phyloP scores from a whole-genome alignment of 2,113 vertebrate species.

The Vicugna pacos region DNA sequence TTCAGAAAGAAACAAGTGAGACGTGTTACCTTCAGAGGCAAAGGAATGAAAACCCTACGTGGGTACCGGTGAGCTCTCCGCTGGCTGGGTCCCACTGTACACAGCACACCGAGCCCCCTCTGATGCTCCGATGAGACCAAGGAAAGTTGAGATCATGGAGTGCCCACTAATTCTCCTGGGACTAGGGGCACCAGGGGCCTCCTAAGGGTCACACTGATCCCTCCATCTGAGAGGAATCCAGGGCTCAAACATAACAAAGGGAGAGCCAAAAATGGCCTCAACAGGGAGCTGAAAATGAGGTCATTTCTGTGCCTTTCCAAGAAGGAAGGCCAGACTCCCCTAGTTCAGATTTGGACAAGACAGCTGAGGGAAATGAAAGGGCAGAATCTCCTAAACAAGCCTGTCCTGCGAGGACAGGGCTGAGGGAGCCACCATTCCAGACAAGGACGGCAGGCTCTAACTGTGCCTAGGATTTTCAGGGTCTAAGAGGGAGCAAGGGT shows the following conservation, averaged over 20 bases:
- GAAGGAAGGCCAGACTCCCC: not conserved
- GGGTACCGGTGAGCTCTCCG: not conserved
- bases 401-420: not conserved
- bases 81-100: not conserved
- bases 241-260: not conserved
- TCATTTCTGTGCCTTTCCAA: not conserved
- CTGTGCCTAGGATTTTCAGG: not conserved
- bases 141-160: not conserved
- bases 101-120: not conserved
- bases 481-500: not conserved
- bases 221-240: not conserved
- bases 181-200: not conserved
- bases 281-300: not conserved
- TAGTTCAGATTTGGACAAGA: not conserved
- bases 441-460: not conserved
- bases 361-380: not conserved
- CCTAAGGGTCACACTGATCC: not conserved
- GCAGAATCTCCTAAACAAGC: not conserved
- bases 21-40: constrained; percentile 76
- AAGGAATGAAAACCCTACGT: constrained; percentile 49
- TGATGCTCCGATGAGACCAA: not conserved
- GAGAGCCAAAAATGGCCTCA: not conserved
- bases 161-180: not conserved
- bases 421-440: not conserved
- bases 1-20: constrained; percentile 86